These are phyloP conservation scores for Choloepus hoffmanni DNA, from an alignment of 2,113 vertebrate genomes.

Conservation along the genomic window DNA sequence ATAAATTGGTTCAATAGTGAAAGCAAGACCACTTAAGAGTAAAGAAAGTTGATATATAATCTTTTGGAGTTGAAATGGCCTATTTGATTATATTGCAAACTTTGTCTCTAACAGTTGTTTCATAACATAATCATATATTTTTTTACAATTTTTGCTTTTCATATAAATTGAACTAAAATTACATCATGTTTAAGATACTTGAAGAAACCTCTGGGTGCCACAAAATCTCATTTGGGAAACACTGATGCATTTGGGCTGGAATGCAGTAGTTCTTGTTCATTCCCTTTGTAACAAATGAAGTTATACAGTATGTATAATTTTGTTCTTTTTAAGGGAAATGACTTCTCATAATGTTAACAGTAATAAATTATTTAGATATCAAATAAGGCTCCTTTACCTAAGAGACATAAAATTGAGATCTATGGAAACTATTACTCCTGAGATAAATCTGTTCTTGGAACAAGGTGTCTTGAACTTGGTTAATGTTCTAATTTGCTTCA, in stretches of 20 bases:
- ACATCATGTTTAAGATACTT: neutral
- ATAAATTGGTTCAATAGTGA: no score
- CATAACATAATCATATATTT: neutral
- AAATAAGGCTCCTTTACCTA: neutral
- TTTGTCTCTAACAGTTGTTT: neutral
- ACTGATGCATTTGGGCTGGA: no score
- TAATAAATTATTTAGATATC: neutral
- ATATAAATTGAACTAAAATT: neutral
- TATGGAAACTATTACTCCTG: no score
- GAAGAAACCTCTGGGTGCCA: neutral
- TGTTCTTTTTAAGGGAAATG: no score
- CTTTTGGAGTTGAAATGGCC: neutral
- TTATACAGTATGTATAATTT: no score
- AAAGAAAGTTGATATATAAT: fast-evolving
- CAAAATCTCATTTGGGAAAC: no score
- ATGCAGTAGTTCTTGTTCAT: no score
- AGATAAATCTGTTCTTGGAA: neutral
- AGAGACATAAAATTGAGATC: neutral
- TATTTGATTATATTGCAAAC: neutral
- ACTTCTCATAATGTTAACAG: neutral
- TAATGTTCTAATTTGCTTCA: no score
- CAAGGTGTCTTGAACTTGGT: no score
- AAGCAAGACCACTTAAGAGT: no score
- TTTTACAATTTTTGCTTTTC: neutral
- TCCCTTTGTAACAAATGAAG: no score